Evolutionary conservation across 2,797 vertebrate genomes (phyloP).

Genomic region (Parambassis ranga): DNA sequence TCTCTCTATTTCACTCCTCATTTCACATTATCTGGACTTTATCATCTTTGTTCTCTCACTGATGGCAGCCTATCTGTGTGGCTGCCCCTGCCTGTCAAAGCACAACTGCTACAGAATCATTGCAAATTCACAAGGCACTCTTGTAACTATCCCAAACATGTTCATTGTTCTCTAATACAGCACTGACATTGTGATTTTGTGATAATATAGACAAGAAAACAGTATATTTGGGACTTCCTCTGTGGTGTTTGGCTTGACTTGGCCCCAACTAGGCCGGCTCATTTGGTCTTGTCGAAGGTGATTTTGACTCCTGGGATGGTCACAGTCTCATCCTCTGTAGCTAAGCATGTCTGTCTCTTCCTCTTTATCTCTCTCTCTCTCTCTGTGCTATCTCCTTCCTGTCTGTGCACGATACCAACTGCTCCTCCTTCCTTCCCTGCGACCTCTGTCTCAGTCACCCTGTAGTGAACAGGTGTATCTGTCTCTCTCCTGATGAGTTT

Average conservation of each 20-base stretch:
- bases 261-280: conserved; percentile 49
- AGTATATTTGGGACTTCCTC: conserved; percentile 37
- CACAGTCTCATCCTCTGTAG: conserved; percentile 30
- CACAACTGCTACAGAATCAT: not conserved
- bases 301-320: conserved; percentile 45
- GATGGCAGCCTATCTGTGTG: conserved; percentile 10
- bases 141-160: not conserved
- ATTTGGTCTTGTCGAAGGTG: conserved; percentile 52
- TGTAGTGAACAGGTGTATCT: conserved; percentile 76
- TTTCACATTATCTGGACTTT: conserved; percentile 39
- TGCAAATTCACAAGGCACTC: not conserved
- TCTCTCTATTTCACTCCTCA: conserved; percentile 37
- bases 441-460: conserved; percentile 67
- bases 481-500: conserved; percentile 78
- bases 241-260: conserved; percentile 44
- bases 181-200: conserved; percentile 38
- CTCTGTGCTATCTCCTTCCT: conserved; percentile 17
- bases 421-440: conserved; percentile 26
- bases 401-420: conserved; percentile 14
- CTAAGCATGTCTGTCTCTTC: conserved; percentile 40
- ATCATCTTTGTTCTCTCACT: conserved; percentile 8
- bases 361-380: conserved; percentile 21
- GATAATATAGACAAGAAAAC: conserved; percentile 19
- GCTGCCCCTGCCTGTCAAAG: conserved; percentile 7
- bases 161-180: not conserved